Base-by-base conservation (phyloP, 1,140 invertebrate species). In the Drosophila funebris region DNA sequence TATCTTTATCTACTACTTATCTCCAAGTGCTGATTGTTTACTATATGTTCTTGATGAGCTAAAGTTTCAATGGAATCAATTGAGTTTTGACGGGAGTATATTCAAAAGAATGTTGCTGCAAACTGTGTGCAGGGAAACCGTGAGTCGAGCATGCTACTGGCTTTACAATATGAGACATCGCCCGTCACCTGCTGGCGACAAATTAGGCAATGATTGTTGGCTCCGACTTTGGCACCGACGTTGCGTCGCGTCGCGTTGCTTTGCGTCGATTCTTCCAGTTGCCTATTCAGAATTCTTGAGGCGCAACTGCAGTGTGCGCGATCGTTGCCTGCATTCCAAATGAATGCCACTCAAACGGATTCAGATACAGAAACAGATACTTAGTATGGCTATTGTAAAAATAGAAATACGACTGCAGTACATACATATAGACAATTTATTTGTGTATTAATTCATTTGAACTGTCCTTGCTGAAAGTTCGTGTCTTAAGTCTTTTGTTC, bases 401-500 rank as follows among this genome's bases (percentile, higher is more conserved):
- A 43, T 46, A 48, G 56, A 29, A 39, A 9, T 22, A 14, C 31
- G 44, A 41, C 33, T 39, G 16, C 39, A 60, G 2, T 46, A 27
- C 16, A 22, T 20, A 50, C 0, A n/a, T 22, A 20, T 22, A 27
- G 11, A 27, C 48, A 24, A 48, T 29, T 48, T 54, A 37, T 54
- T 27, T 41, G 57, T 36, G 29, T 18, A 53, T 43, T 37, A 31
- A 43, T 61, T 74, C 44, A 46, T 76, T 54, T 63, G 33, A 50
- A 31, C 61, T 67, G 39, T 50, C 64, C 64, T 73, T 73, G 70
- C 22, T 20, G 60, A 62, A 54, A 61, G 82, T 87, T 87, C 82
- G 77, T 85, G 78, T 56, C 70, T 69, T 74, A 20, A 85, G 77
- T 85, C 82, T 85, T 87, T 85, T 85, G 82, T 87, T 78, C 46